phyloP scores from a whole-genome alignment of 2,113 vertebrate species.

The Crotalus horridus region DNA sequence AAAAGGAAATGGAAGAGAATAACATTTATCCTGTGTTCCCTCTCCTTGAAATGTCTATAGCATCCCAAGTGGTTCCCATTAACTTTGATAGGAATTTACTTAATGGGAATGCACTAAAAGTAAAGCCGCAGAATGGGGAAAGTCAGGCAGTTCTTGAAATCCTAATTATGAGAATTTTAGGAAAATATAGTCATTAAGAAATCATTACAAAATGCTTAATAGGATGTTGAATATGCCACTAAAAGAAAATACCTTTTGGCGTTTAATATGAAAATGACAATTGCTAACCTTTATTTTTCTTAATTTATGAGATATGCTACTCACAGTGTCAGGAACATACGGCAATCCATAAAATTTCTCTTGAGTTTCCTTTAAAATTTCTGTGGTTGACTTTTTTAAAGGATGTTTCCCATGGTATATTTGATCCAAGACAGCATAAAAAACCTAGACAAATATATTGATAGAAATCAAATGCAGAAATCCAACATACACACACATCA shows the following conservation, averaged over 20 bases:
- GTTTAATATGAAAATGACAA: neutral
- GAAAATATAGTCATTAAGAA: neutral
- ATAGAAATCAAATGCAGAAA: slow-evolving; percentile 9
- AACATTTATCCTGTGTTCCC: neutral
- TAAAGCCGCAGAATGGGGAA: neutral
- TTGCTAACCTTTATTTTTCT: neutral
- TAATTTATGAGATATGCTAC: slow-evolving; percentile 43
- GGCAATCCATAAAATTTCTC: slow-evolving; percentile 88
- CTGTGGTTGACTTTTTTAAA: slow-evolving; percentile 81
- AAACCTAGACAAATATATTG: slow-evolving; percentile 74
- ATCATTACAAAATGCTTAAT: neutral
- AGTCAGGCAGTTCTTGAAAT: neutral
- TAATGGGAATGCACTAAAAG: neutral
- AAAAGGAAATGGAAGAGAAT: neutral
- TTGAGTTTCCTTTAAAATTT: slow-evolving; percentile 88
- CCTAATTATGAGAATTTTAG: neutral
- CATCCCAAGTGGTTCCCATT: neutral
- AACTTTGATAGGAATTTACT: neutral
- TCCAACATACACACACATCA: neutral
- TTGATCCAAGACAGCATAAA: slow-evolving; percentile 93
- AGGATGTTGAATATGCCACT: neutral
- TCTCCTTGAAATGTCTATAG: neutral
- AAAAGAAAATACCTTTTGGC: neutral
- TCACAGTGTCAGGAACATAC: slow-evolving; percentile 87
- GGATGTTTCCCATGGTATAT: slow-evolving; percentile 89